Conservation (phyloP, 2,797 vertebrate genomes). For the Emydoidea blandingii region DNA sequence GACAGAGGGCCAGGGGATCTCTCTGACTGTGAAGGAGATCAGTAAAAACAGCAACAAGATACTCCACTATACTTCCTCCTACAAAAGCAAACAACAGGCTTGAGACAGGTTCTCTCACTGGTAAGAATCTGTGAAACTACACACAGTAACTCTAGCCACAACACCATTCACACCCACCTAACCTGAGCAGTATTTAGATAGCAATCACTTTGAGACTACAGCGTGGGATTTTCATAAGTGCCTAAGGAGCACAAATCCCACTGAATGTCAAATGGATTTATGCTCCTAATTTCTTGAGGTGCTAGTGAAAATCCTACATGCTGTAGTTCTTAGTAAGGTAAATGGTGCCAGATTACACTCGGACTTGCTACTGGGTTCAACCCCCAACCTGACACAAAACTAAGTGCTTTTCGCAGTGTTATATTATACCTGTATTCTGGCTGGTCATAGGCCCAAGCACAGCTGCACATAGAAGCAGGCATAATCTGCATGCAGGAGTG, state of each 20-base stretch:
- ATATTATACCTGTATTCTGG: background rate
- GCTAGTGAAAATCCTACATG: background rate
- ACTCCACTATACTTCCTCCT: constrained; percentile 82
- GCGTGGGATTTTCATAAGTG: background rate
- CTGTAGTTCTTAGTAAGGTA: background rate
- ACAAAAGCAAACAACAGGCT: background rate
- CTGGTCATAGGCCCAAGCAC: background rate
- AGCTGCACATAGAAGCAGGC: background rate
- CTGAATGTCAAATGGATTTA: background rate
- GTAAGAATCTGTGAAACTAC: background rate
- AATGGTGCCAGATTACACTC: background rate
- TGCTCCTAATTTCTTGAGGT: background rate
- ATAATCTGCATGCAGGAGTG: background rate
- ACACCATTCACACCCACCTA: background rate
- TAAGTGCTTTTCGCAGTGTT: background rate
- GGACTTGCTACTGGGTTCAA: background rate
- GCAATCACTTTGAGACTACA: background rate
- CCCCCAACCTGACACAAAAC: background rate
- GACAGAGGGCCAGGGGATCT: constrained; percentile 92
- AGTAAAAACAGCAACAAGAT: constrained; percentile 86
- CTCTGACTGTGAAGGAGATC: constrained; percentile 94
- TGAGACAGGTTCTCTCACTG: background rate
- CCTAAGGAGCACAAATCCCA: background rate
- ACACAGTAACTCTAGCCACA: background rate
- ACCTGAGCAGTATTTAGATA: background rate